Evolutionary conservation across 1,140 invertebrate species (phyloP), one percentile per base, ranked within the genome.

Genomic region (Zaprionus kolodkinae): DNA sequence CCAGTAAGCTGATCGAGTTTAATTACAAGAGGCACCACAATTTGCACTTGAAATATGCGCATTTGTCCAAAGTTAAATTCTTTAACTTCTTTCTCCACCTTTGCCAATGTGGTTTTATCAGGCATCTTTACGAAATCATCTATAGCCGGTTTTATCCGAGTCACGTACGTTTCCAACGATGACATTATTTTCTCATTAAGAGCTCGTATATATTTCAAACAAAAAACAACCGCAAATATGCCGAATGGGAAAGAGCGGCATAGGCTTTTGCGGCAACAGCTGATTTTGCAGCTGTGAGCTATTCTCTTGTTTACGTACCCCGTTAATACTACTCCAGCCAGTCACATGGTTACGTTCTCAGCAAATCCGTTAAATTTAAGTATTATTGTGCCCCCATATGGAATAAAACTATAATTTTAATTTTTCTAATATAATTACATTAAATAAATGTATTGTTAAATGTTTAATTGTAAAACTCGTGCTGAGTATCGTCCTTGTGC

Each of bases 401-500:
- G 12, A 21, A 25, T 25, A 11, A 1, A 12, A 25, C 1, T 15
- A 10, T 3, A 17, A 21, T 1, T 36, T 57, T 1, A 15, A 9
- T 43, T 40, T 54, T 15, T 10, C 1, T 43, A 36, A 40, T 54
- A 15, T 15, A 13, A 1, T 21, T 21, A 15, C 25, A 27, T 65
- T 40, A 55, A 67, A 48, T 36, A 21, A 50, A 3, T 4, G 35
- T 13, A 33, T 17, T 38, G 10, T 30, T n/a, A 48, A 45, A 48
- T 7, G 5, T 13, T 96, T 99, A 99, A 95, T 99, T 99, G 92
- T 99, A 99, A 93, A 99, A 99, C 93, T 99, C 99, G 91, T 99
- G 99, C 94, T 99, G 98, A 78, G 97, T 97, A 93, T 99, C 98
- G 93, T 99, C 98, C 91, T 99, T 99, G 93, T 99, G 99, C 72